Base-by-base conservation (phyloP, 2,797 vertebrate genomes). In the Threskiornis aethiopicus region DNA sequence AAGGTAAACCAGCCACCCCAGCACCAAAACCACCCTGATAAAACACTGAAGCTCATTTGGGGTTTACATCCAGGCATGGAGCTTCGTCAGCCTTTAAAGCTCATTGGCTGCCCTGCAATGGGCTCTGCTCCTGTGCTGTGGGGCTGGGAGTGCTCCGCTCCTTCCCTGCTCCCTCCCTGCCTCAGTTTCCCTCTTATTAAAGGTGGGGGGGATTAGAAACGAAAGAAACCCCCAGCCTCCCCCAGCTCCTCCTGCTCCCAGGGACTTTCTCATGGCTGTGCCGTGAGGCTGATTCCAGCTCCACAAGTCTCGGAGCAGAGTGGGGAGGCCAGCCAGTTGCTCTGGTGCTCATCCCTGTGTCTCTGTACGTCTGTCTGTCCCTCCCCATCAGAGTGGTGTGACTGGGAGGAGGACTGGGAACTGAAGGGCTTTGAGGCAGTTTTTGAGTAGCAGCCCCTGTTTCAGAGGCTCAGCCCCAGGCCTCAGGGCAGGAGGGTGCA, bases 341-440 rank as follows among this genome's bases (percentile, higher is more conserved):
- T 78, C 35, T 7, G 6, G 9, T 42, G 41, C 42, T 94, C 55
- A 51, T 67, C 35, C 8, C 3, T 11, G 11, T 5, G 3, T 57
- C 8, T 69, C 46, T 54, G 29, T 46, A 5, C 0, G 28, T 35
- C 59, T 88, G 57, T 10, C 83, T 59, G 35, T 49, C 69, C 19
- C 6, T 76, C 33, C 29, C 16, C 0, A 2, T 11, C 51, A 66
- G 13, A 39, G 24, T 41, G 44, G 41, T 59, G 42, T 3, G 18
- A 26, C 29, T 61, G 54, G 51, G 26, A 62, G 11, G 25, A 16
- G 21, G 5, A 39, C 51, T 70, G 71, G 72, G n/a, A 94, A 80
- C 47, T 0, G 0, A 37, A 65, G 26, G 24, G 33, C 3, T 67
- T 13, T 0, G 2, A 73, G 47, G 52, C 19, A 62, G 31, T 26